These are phyloP conservation scores for Amphimallon solstitiale DNA, from an alignment of 2,888 invertebrate genomes.

Conservation along the genomic window DNA sequence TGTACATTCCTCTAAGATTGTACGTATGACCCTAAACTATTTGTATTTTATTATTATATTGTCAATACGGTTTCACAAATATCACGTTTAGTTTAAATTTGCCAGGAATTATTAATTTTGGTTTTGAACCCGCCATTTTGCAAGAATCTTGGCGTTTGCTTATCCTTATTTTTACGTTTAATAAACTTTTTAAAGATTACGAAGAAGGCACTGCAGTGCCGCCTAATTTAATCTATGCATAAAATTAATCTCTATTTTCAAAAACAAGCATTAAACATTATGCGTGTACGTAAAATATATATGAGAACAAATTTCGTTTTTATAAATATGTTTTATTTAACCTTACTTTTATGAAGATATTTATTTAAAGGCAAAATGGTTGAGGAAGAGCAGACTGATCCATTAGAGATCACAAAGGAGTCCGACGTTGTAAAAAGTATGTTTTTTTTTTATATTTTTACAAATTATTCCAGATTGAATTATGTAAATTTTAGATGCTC, in stretches of 20 bases:
- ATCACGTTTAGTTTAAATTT: constrained; percentile 27
- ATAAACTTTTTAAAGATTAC: constrained; percentile 21
- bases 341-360: constrained; percentile 37
- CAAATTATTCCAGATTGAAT: background rate
- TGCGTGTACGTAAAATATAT: background rate
- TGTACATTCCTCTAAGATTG: constrained; percentile 32
- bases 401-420: constrained; percentile 49
- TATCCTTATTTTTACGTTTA: constrained; percentile 31
- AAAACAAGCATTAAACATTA: background rate
- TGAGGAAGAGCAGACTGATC: constrained; percentile 41
- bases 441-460: background rate
- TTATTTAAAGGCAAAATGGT: constrained; percentile 39
- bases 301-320: background rate
- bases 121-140: constrained; percentile 50
- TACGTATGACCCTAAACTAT: constrained; percentile 26
- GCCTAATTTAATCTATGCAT: constrained; percentile 17
- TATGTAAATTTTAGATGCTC: constrained; percentile 69
- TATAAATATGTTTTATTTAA: constrained; percentile 29
- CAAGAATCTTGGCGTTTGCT: constrained; percentile 36
- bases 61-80: background rate
- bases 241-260: background rate
- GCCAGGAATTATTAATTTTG: constrained; percentile 44
- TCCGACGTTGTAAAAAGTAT: constrained; percentile 47
- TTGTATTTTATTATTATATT: background rate
- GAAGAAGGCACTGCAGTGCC: constrained; percentile 29